Evolutionary conservation across 1,140 invertebrate genomes (phyloP).

Genomic region (Drosophila mojavensis): DNA sequence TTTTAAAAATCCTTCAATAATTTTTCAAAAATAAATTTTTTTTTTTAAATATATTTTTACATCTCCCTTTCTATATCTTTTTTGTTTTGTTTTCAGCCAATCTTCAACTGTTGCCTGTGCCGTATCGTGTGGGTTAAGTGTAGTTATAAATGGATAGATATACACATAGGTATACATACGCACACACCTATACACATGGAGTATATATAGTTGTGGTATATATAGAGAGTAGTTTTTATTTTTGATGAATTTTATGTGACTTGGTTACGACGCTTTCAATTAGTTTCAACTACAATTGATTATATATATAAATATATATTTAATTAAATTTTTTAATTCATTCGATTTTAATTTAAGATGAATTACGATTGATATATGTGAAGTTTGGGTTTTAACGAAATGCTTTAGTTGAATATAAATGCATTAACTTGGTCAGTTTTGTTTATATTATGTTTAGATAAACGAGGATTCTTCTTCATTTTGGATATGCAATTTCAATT

Average conservation of each 20-base stretch:
- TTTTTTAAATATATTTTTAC: not conserved
- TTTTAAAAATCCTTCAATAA: not conserved
- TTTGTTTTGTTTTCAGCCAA: conserved; percentile 11
- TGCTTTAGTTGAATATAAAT: conserved; percentile 36
- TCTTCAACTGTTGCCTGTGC: conserved; percentile 40
- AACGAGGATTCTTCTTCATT: conserved; percentile 6
- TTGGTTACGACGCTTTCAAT: conserved; percentile 58
- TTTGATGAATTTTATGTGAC: conserved; percentile 43
- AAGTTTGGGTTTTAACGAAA: conserved; percentile 30
- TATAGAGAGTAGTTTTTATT: not conserved
- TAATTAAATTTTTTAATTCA: conserved; percentile 3
- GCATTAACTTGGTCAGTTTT: conserved; percentile 27
- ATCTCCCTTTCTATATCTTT: not conserved
- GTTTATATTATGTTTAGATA: conserved; percentile 5
- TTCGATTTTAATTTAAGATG: conserved; percentile 21
- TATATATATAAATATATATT: conserved; percentile 12
- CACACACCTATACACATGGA: not conserved
- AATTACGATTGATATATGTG: conserved; percentile 54
- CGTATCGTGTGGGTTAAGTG: conserved; percentile 55
- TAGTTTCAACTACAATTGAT: conserved; percentile 63
- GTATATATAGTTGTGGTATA: conserved; percentile 16
- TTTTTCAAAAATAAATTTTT: not conserved
- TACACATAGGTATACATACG: conserved; percentile 30
- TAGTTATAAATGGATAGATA: conserved; percentile 40
- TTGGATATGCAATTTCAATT: conserved; percentile 64